A percentile compares a stretch with the other conserved stretches of the same genome.
Conservation (phyloP, 1,140 invertebrate genomes). For the Sycobia sp. region DNA sequence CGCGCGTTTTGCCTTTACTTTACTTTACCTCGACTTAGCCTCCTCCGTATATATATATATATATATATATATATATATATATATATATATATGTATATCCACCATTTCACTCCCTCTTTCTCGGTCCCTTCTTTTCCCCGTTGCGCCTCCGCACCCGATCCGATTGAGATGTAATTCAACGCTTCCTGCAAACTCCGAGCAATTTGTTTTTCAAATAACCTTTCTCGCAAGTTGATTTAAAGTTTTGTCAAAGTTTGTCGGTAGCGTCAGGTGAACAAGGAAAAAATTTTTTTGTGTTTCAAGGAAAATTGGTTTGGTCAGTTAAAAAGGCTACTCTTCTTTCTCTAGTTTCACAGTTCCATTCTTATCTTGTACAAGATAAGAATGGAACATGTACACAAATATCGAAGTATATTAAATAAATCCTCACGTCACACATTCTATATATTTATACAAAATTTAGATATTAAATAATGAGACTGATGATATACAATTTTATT, state of each 20-base stretch:
- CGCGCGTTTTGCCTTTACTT: conserved; percentile 15
- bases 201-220: conserved; percentile 37
- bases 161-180: conserved; percentile 36
- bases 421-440: too few relatives aligned
- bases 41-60: neutral
- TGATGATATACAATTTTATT: too few relatives aligned
- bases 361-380: too few relatives aligned
- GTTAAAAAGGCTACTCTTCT: neutral
- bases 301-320: conserved; percentile 25
- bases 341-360: too few relatives aligned
- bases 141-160: conserved; percentile 13
- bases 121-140: conserved; percentile 12
- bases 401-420: too few relatives aligned
- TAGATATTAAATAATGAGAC: too few relatives aligned
- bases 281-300: conserved; percentile 25
- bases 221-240: conserved; percentile 32
- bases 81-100: too few relatives aligned
- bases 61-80: neutral
- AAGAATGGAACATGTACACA: too few relatives aligned
- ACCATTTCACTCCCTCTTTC: neutral
- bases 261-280: conserved; percentile 15
- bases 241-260: conserved; percentile 34
- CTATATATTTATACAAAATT: too few relatives aligned
- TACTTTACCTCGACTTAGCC: conserved; percentile 16
- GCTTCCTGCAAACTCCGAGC: conserved; percentile 29